A percentile compares a stretch with the other conserved stretches of the same genome.
Evolutionary conservation across 2,113 vertebrate species (phyloP).

Genomic region (Onychorhynchus coronatus): DNA sequence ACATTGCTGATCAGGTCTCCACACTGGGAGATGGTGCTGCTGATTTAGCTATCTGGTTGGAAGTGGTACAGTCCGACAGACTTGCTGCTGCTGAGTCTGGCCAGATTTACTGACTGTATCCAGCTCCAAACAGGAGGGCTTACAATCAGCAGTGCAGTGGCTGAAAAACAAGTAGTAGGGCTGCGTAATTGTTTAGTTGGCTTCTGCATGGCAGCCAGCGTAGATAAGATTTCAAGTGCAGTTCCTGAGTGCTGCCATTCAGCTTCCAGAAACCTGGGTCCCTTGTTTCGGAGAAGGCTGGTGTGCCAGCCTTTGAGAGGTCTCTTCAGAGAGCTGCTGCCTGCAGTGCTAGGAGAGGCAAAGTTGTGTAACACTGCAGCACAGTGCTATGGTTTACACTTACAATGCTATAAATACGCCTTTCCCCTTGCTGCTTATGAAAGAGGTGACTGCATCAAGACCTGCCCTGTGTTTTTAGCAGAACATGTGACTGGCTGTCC

Average conservation of each 20-base stretch:
- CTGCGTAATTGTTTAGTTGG: neutral
- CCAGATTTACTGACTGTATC: neutral
- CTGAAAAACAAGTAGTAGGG: neutral
- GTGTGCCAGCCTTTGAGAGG: neutral
- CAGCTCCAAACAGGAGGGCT: neutral
- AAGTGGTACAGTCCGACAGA: neutral
- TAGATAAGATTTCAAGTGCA: neutral
- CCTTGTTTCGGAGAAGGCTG: neutral
- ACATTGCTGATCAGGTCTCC: neutral
- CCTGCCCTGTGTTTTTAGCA: constrained; percentile 32
- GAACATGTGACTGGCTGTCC: constrained; percentile 21
- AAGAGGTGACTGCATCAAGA: constrained; percentile 52
- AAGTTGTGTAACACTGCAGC: constrained; percentile 66
- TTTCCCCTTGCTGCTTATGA: constrained; percentile 42
- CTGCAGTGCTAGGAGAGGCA: neutral
- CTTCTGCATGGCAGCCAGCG: neutral
- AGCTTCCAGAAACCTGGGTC: neutral
- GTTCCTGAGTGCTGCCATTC: neutral
- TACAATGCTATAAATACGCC: constrained; percentile 57
- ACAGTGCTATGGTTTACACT: constrained; percentile 39
- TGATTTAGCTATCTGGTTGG: neutral
- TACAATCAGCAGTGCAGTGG: rapidly evolving
- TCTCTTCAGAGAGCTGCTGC: neutral
- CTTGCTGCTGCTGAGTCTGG: neutral
- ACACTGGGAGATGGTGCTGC: neutral